These are phyloP conservation scores for Desmodus rotundus DNA, from an alignment of 2,113 vertebrate species.

Conservation along the genomic window DNA sequence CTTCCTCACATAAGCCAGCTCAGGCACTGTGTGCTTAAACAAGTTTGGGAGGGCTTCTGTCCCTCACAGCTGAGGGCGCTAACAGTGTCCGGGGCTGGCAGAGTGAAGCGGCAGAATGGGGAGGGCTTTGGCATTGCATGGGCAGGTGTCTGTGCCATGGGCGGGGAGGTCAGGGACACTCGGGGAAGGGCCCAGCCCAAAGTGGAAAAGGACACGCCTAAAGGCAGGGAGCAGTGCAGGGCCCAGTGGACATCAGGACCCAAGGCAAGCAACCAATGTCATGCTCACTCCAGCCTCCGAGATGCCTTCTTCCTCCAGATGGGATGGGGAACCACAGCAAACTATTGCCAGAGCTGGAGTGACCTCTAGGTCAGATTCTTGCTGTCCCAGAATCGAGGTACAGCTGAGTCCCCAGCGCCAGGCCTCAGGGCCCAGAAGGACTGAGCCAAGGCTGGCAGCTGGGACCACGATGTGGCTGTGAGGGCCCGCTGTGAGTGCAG, in stretches of 20 bases:
- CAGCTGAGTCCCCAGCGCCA: not conserved
- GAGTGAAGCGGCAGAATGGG: not conserved
- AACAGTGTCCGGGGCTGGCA: not conserved
- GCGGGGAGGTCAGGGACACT: not conserved
- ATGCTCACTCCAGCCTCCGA: not conserved
- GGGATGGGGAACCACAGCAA: not conserved
- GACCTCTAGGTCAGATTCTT: not conserved
- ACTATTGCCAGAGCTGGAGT: not conserved
- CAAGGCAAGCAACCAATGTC: not conserved
- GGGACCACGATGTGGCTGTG: not conserved
- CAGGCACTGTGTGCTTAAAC: not conserved
- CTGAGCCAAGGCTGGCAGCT: not conserved
- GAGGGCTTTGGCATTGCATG: not conserved
- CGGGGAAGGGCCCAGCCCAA: not conserved
- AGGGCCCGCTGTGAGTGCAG: not conserved
- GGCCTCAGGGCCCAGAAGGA: not conserved
- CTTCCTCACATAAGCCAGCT: not conserved
- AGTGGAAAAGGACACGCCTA: not conserved
- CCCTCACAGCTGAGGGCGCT: not conserved
- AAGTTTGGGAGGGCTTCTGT: not conserved
- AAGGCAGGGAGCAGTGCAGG: not conserved
- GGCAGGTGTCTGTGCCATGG: not conserved
- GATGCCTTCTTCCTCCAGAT: not conserved
- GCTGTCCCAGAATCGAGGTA: not conserved
- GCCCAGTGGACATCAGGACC: not conserved